Percentiles rank a stretch among this genome's conserved stretches.
Conservation (phyloP, 2,797 vertebrate genomes). For the Philypnodon macrostomus region DNA sequence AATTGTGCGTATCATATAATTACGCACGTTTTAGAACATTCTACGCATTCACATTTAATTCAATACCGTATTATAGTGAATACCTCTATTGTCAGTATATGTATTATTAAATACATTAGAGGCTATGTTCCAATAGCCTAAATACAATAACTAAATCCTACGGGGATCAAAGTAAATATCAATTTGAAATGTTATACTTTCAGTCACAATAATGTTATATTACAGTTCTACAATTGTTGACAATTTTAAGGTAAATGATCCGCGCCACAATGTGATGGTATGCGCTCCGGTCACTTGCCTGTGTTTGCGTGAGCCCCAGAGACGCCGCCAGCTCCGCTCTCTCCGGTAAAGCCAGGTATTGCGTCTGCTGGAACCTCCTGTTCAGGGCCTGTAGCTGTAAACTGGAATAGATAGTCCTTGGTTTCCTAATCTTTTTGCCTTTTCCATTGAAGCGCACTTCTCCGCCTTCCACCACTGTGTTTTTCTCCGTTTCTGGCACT, state of each 20-base stretch:
- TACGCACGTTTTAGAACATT: conserved; percentile 17
- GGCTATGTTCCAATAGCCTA: too few relatives aligned
- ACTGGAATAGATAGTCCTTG: conserved; percentile 96
- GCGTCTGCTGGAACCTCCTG: conserved; percentile 95
- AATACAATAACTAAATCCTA: too few relatives aligned
- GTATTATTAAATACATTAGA: too few relatives aligned
- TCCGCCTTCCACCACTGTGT: conserved; percentile 95
- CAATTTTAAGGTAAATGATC: neutral
- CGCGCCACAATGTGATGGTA: neutral
- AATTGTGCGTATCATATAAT: too few relatives aligned
- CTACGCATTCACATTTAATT: too few relatives aligned
- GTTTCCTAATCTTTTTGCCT: conserved; percentile 97
- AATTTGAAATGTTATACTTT: too few relatives aligned
- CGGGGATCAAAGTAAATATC: too few relatives aligned
- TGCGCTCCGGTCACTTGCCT: conserved; percentile 74
- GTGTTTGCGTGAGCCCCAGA: conserved; percentile 94
- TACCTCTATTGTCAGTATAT: too few relatives aligned
- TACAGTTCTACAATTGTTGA: too few relatives aligned
- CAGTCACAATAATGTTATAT: too few relatives aligned
- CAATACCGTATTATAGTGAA: too few relatives aligned
- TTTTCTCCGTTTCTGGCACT: conserved; percentile 92
- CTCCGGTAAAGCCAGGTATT: conserved; percentile 94
- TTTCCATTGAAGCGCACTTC: conserved; percentile 98
- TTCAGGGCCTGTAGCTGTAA: conserved; percentile 96
- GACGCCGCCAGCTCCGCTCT: conserved; percentile 95